Evolutionary conservation across 2,888 invertebrate genomes (phyloP).

Genomic region (Limnephilus lunatus): DNA sequence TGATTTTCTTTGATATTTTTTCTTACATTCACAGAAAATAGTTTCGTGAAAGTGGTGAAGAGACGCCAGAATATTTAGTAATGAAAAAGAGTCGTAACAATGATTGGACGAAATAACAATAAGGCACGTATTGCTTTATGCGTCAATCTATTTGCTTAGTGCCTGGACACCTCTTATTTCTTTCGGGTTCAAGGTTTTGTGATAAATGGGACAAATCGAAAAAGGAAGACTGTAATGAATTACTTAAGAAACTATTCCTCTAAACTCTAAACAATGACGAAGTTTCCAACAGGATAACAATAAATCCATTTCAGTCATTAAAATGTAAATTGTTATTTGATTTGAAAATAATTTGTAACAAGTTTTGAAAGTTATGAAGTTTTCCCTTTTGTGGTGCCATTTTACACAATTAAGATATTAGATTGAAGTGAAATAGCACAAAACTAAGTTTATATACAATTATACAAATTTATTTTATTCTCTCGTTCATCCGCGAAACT

Average conservation of each 20-base stretch:
- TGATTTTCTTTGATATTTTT: neutral
- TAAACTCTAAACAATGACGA: too few species aligned
- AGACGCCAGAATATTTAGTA: neutral
- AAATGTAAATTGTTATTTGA: neutral
- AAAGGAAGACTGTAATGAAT: neutral
- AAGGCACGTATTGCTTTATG: neutral
- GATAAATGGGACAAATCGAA: neutral
- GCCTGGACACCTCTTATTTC: neutral
- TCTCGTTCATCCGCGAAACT: too few species aligned
- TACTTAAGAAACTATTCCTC: neutral
- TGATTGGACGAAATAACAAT: neutral
- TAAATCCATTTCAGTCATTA: neutral
- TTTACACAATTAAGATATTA: neutral
- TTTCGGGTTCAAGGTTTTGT: neutral
- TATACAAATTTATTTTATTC: too few species aligned
- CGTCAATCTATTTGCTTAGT: neutral
- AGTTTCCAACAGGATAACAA: neutral
- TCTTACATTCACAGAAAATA: neutral
- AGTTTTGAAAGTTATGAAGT: neutral
- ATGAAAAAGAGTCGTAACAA: neutral
- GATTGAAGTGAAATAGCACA: too few species aligned
- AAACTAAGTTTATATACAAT: too few species aligned
- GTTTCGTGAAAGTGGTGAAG: neutral
- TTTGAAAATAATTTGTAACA: neutral
- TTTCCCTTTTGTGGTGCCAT: neutral